Base-by-base conservation (phyloP, 1,140 invertebrate species). In the Bombus confusus region DNA sequence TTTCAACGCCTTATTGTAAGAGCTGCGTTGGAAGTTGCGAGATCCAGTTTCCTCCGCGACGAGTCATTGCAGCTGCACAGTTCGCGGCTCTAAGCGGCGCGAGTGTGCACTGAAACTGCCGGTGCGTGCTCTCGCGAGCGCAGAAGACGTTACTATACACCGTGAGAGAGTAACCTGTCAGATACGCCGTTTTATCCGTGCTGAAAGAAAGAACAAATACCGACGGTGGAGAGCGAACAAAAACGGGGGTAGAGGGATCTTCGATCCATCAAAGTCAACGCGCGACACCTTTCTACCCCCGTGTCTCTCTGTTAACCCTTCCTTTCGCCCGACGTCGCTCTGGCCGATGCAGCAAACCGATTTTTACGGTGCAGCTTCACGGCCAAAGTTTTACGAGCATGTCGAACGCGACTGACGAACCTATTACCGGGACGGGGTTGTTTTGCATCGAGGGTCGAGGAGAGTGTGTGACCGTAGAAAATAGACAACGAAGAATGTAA, bases 151-250 rank as follows among this genome's bases (percentile, higher is more conserved):
- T 84, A 88, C 78, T 86, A 77, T 80, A 84, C 64, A 92, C 90
- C 91, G 91, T 92, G 91, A 92, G 92, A 92, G 89, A 91, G 83
- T 92, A 92, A 92, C 90, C 88, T 92, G 90, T 92, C 87, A 84
- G 87, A 90, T 77, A 86, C 83, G 79, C 78, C 72, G 84, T 84
- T 86, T 92, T 92, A 92, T 83, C 86, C 74, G 81, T 86, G 86
- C 78, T 87, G 91, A 92, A 90, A 89, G 62, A 89, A 90, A 87
- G 89, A 90, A 89, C 88, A 90, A 90, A 90, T 77, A 89, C 43
- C 68, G 41, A 87, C 57, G 62, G 52, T 84, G 81, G 71, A 52
- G 25, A 74, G 64, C 13, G 82, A 77, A 76, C 81, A 83, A 90
- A 91, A 91, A 91, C 78, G 83, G 80, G 77, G 78, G 80, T 79